Evolutionary conservation across 2,113 vertebrate genomes (phyloP).

Genomic region (Cyanoderma ruficeps): DNA sequence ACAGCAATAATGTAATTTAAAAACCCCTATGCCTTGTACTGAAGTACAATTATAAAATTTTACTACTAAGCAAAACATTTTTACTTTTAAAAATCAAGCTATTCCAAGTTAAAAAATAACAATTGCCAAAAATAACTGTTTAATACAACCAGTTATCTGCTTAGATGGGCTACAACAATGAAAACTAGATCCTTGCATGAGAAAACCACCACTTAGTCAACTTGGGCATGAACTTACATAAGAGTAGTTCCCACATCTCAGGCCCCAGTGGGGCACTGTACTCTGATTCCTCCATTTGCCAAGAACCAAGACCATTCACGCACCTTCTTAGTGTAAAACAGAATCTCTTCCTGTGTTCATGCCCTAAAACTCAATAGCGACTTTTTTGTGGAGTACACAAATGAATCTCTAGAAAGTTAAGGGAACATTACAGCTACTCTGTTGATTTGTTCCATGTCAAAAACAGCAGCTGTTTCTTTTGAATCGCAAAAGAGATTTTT

Average conservation of each 20-base stretch:
- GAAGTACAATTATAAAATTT: background rate
- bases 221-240: background rate
- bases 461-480: accelerated
- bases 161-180: background rate
- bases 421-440: background rate
- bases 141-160: background rate
- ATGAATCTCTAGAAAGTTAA: background rate
- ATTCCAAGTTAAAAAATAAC: background rate
- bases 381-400: background rate
- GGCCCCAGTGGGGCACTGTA: background rate
- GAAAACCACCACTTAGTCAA: background rate
- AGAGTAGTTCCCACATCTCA: background rate
- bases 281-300: background rate
- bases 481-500: background rate
- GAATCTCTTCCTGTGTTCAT: background rate
- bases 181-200: background rate
- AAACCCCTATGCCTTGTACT: background rate
- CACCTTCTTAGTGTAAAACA: background rate
- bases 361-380: background rate
- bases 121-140: background rate
- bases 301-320: background rate
- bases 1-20: background rate
- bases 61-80: background rate
- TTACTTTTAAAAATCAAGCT: background rate
- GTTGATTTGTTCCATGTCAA: background rate